A percentile compares a stretch with the other conserved stretches of the same genome.
Evolutionary conservation across 2,113 vertebrate genomes (phyloP).

Genomic region (Cyprinodon variegatus): DNA sequence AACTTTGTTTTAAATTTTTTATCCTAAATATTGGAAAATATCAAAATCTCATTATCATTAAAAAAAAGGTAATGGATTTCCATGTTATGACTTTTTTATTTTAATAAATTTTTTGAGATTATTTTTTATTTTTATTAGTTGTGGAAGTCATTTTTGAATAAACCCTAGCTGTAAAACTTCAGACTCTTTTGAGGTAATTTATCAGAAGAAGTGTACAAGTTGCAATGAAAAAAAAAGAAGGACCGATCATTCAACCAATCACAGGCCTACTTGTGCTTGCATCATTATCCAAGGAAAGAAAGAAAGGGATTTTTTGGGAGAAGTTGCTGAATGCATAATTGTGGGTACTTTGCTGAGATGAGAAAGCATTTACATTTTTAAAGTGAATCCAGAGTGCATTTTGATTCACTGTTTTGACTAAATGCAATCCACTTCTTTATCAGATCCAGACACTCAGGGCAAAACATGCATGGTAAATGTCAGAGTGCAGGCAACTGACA

Average conservation of each 20-base stretch:
- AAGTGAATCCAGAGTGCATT: slow-evolving; percentile 11
- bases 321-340: neutral
- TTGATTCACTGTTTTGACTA: slow-evolving; percentile 17
- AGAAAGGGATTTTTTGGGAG: slow-evolving; percentile 1
- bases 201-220: neutral
- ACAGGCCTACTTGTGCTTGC: neutral
- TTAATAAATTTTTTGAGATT: neutral
- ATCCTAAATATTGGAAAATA: neutral
- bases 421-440: slow-evolving; percentile 14
- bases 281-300: neutral
- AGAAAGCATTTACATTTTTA: neutral
- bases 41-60: neutral
- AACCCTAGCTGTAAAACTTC: neutral
- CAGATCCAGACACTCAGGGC: slow-evolving; percentile 17
- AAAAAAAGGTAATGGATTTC: neutral
- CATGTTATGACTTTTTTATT: neutral
- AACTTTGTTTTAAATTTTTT: too few relatives aligned
- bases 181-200: neutral
- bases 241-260: neutral
- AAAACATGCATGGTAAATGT: slow-evolving; percentile 6
- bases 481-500: neutral
- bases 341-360: slow-evolving; percentile 13
- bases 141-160: neutral
- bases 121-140: too few relatives aligned
- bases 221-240: neutral